These are phyloP conservation scores for Sebastiscus albofasciatus DNA, from an alignment of 2,797 vertebrate species.

Conservation along the genomic window DNA sequence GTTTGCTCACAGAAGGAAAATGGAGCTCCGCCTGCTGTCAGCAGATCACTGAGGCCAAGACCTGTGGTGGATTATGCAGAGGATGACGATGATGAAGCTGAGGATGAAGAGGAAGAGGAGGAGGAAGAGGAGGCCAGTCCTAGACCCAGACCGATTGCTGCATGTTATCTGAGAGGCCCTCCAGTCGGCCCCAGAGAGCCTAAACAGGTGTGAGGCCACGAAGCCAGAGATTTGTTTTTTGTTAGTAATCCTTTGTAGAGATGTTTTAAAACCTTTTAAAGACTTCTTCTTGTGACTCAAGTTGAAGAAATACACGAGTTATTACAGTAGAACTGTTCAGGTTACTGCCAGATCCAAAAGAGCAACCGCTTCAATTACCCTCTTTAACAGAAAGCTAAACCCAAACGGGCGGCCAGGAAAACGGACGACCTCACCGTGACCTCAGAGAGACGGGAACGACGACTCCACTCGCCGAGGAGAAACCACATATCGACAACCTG, in stretches of 20 bases:
- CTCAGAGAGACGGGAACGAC: background rate
- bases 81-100: background rate
- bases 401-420: background rate
- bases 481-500: background rate
- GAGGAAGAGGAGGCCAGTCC: background rate
- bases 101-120: slow-evolving; percentile 1
- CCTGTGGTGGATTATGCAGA: slow-evolving; percentile 35
- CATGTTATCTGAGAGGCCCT: slow-evolving; percentile 61
- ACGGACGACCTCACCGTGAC: background rate
- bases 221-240: background rate
- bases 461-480: background rate
- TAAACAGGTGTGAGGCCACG: slow-evolving; percentile 62
- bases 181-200: slow-evolving; percentile 35
- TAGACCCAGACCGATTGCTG: slow-evolving; percentile 37
- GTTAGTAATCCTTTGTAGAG: background rate
- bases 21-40: slow-evolving; percentile 13
- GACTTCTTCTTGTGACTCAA: too few relatives aligned
- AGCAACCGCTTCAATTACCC: slow-evolving; percentile 23
- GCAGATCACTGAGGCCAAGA: slow-evolving; percentile 53
- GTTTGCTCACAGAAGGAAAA: slow-evolving; percentile 39
- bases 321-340: background rate
- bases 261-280: background rate
- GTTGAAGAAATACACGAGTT: background rate
- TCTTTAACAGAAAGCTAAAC: slow-evolving; percentile 54
- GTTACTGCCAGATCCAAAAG: background rate